Percentiles rank a stretch among this genome's conserved stretches.
Evolutionary conservation across 2,113 vertebrate genomes (phyloP).

Genomic region (Chionodraco myersi): DNA sequence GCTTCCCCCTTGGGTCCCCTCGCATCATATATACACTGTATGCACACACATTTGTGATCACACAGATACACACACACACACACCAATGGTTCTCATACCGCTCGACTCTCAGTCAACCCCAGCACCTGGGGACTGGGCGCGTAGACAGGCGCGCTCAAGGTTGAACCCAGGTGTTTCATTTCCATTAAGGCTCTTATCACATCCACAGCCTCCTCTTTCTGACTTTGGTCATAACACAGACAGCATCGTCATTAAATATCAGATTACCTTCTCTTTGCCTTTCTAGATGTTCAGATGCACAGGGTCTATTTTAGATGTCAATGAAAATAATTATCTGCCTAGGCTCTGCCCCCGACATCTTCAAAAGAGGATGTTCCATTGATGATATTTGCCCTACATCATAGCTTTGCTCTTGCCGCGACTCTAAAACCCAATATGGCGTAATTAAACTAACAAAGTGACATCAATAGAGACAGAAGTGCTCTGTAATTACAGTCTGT

Average conservation of each 20-base stretch:
- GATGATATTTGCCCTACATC: slow-evolving; percentile 82
- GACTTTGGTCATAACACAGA: slow-evolving; percentile 75
- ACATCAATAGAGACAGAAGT: slow-evolving; percentile 83
- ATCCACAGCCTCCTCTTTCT: slow-evolving; percentile 68
- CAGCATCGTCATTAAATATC: slow-evolving; percentile 74
- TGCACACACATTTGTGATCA: slow-evolving; percentile 21
- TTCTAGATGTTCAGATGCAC: slow-evolving; percentile 69
- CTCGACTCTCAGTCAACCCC: slow-evolving; percentile 65
- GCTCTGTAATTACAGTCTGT: slow-evolving; percentile 82
- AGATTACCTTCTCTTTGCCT: slow-evolving; percentile 71
- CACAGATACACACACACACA: slow-evolving; percentile 48
- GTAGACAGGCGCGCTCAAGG: slow-evolving; percentile 79
- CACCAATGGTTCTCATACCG: slow-evolving; percentile 48
- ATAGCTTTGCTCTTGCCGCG: slow-evolving; percentile 77
- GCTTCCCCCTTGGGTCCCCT: slow-evolving; percentile 69
- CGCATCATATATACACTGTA: slow-evolving; percentile 69
- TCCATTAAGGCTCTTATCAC: slow-evolving; percentile 77
- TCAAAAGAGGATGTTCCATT: slow-evolving; percentile 81
- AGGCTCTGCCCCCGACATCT: slow-evolving; percentile 71
- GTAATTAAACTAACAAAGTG: slow-evolving; percentile 86
- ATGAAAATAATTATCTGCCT: slow-evolving; percentile 79
- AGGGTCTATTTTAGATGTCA: slow-evolving; percentile 73
- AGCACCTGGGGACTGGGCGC: slow-evolving; percentile 72
- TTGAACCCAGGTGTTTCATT: slow-evolving; percentile 83
- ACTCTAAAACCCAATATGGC: slow-evolving; percentile 82